Conservation (phyloP, 2,797 vertebrate species). For the Microctenopoma stevenorrisi region DNA sequence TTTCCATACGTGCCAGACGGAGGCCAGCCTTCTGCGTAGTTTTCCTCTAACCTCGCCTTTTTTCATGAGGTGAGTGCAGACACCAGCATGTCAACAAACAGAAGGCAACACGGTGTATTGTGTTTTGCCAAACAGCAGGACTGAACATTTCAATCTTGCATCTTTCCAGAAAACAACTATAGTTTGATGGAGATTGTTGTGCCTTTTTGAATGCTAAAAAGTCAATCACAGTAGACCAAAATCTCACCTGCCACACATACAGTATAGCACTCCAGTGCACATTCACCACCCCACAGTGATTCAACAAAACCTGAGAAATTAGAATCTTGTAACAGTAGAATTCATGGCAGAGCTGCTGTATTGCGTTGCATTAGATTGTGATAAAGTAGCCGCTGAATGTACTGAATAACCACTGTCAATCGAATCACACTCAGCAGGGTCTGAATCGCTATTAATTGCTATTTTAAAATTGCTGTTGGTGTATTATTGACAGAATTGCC, state of each 20-base stretch:
- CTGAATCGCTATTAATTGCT: too few relatives aligned
- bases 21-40: conserved; percentile 26
- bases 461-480: too few relatives aligned
- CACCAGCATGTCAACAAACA: conserved; percentile 38
- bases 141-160: conserved; percentile 29
- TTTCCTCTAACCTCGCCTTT: conserved; percentile 42
- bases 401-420: too few relatives aligned
- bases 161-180: neutral
- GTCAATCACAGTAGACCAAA: conserved; percentile 3
- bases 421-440: too few relatives aligned
- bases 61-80: conserved; percentile 35
- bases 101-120: conserved; percentile 25
- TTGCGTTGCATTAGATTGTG: too few relatives aligned
- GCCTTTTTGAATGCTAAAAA: conserved; percentile 27
- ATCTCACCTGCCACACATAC: neutral
- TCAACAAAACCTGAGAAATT: too few relatives aligned
- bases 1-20: conserved; percentile 38
- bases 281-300: too few relatives aligned
- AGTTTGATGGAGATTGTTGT: conserved; percentile 23
- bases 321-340: too few relatives aligned
- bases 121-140: conserved; percentile 34
- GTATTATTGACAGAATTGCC: too few relatives aligned
- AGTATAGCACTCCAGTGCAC: too few relatives aligned
- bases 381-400: too few relatives aligned
- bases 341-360: too few relatives aligned